Evolutionary conservation across 2,113 vertebrate species (phyloP).

Genomic region (Tapirus terrestris): DNA sequence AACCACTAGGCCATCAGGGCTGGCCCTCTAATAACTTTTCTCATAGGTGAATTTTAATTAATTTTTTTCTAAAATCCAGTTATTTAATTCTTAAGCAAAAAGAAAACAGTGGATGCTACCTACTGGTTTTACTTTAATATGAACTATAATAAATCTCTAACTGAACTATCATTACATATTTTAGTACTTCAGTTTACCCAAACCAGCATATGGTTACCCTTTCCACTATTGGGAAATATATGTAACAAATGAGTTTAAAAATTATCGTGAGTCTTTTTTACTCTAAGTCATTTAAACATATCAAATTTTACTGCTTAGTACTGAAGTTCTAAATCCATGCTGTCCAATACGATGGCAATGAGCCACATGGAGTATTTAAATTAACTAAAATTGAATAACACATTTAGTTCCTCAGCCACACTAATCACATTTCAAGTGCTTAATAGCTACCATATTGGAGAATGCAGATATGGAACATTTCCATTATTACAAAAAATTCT

Average conservation of each 20-base stretch:
- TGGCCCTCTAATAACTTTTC: not conserved
- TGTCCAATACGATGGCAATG: not conserved
- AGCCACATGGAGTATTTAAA: not conserved
- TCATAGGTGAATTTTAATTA: not conserved
- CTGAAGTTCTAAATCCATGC: not conserved
- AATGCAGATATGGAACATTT: not conserved
- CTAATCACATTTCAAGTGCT: conserved; percentile 30
- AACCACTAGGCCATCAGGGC: too few relatives aligned
- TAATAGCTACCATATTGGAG: not conserved
- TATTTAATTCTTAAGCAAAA: conserved; percentile 26
- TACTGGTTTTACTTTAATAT: not conserved
- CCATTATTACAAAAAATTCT: conserved; percentile 31
- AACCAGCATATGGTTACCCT: not conserved
- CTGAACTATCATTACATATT: not conserved
- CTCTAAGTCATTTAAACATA: not conserved
- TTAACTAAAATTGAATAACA: conserved; percentile 31
- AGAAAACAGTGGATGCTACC: not conserved
- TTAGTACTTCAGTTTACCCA: conserved; percentile 2
- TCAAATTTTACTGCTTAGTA: conserved; percentile 30
- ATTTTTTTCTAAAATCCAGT: conserved; percentile 26
- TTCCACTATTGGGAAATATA: not conserved
- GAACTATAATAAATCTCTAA: conserved; percentile 3
- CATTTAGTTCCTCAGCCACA: not conserved
- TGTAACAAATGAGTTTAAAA: conserved; percentile 28
- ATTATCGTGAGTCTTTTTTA: not conserved